A percentile compares a stretch with the other conserved stretches of the same genome.
phyloP scores from a whole-genome alignment of 92 coral and sea anemone genomes.

The Parazoanthus atlanticus region DNA sequence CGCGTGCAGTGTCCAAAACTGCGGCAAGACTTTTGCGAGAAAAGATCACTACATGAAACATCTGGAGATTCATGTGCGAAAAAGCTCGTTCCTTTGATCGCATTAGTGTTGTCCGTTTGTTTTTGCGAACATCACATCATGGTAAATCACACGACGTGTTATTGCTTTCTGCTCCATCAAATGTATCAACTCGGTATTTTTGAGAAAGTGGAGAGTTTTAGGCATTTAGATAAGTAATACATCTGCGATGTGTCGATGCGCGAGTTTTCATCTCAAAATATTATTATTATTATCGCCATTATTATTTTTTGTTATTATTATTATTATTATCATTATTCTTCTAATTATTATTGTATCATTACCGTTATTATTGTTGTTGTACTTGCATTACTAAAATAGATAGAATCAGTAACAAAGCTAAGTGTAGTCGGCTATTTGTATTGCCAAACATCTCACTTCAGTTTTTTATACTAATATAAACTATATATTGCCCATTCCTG shows the following conservation, averaged over 20 bases:
- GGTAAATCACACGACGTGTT: background rate
- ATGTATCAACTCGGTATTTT: no score
- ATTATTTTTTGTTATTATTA: no score
- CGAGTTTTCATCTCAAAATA: no score
- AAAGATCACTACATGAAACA: constrained; percentile 58
- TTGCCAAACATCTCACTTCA: background rate
- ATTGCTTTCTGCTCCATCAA: no score
- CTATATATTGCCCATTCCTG: background rate
- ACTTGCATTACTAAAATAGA: background rate
- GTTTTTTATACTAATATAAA: background rate
- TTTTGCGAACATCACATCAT: background rate
- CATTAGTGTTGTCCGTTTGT: background rate
- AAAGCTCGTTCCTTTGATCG: constrained; percentile 8
- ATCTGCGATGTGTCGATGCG: no score
- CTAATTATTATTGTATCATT: no score
- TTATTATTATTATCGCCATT: no score
- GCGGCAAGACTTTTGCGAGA: constrained; percentile 64
- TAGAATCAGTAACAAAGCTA: background rate
- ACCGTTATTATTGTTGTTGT: background rate
- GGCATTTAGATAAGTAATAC: no score
- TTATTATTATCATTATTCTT: no score
- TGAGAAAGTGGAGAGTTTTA: no score
- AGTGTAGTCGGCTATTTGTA: background rate
- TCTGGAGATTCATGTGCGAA: constrained; percentile 17
- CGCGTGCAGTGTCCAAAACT: constrained; percentile 46